Base-by-base conservation (phyloP, 1,140 invertebrate genomes). In the Bombus waltoni region DNA sequence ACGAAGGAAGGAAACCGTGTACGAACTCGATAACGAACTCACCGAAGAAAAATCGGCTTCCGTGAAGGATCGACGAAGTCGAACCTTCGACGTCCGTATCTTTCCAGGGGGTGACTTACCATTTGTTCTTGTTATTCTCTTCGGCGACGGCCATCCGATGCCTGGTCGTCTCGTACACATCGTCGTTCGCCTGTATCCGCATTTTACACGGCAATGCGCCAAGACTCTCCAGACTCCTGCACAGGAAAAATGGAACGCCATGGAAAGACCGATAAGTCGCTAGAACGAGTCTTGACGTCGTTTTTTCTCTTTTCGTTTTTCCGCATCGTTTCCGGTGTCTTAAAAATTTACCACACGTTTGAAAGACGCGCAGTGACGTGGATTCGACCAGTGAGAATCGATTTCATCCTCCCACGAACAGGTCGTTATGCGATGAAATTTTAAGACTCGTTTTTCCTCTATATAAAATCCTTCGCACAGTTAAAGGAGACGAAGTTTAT, bases 131-230 rank as follows among this genome's bases (percentile, higher is more conserved):
- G 93, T 97, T 98, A 94, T 98, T 98, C 94, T 98, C 97, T 94
- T 99, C 98, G 76, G 97, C 98, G 89, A 97, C 97, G 84, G 97
- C 98, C 98, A 99, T 98, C 90, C 98, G 97, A 93, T 97, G 97
- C 95, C 97, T 97, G 87, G 98, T 99, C 81, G 97, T 97, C 95
- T 98, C 98, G 94, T 99, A 99, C 81, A 98, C 97, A 95, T 99
- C 98, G 94, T 99, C 98, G 89, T 98, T 99, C 89, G 98, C 98
- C 93, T 98, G 97, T 87, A 99, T 97, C 79, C 97, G 97, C 96
- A 99, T 98, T 93, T 98, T 98, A 92, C 97, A 96, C 79, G 97
- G 97, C 94, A 99, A 96, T 73, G 97, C 96, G 81, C 98, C 98
- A 93, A 98, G 96, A 85, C 97, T 97, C 95, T 98, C 97, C 94